A percentile compares a stretch with the other conserved stretches of the same genome.
phyloP scores from a whole-genome alignment of 1,140 invertebrate species.

The Mactra quadrangularis region DNA sequence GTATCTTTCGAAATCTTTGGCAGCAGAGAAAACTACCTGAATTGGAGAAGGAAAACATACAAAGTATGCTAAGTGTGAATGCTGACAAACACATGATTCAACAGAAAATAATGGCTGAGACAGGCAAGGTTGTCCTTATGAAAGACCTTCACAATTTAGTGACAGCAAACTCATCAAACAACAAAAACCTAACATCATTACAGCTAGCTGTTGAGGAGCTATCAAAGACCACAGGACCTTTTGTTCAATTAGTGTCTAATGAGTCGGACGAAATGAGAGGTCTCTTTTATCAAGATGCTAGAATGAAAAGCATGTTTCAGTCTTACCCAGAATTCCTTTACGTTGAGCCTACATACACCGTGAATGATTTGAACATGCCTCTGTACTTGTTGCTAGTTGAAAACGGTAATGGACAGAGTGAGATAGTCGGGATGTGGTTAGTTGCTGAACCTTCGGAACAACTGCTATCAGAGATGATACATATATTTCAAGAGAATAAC shows the following conservation, averaged over 20 bases:
- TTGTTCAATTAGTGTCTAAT: conserved; percentile 1
- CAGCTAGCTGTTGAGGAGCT: not conserved
- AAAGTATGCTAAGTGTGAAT: not conserved
- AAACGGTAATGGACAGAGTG: conserved; percentile 4
- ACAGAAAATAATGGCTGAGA: not conserved
- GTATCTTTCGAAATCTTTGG: no score
- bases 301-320: not conserved
- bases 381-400: not conserved
- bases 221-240: not conserved
- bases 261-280: not conserved
- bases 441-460: not conserved
- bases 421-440: not conserved
- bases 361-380: not conserved
- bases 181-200: not conserved
- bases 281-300: not conserved
- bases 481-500: not conserved
- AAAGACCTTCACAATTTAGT: conserved; percentile 7
- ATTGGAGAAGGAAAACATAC: not conserved
- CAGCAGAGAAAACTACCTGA: not conserved
- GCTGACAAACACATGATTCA: not conserved
- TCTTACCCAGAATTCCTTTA: not conserved
- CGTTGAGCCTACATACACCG: not conserved
- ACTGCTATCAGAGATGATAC: not conserved
- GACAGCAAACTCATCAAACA: not conserved
- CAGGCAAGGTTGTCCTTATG: not conserved